These are phyloP conservation scores for Tethya wilhelma DNA, from an alignment of 37 sponge, comb jelly and placozoan species.

Conservation along the genomic window DNA sequence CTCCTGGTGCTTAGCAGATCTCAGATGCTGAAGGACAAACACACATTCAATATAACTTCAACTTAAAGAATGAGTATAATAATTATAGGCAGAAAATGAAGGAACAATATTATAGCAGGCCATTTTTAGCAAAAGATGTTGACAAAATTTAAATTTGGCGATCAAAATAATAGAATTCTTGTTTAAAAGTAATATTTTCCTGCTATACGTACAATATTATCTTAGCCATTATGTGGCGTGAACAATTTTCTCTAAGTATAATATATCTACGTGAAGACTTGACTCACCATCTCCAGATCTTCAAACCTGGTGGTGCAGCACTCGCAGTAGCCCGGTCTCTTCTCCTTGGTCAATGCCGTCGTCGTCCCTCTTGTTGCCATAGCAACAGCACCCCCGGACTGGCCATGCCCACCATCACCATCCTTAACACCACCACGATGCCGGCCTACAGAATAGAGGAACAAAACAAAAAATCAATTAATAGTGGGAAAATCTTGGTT, in stretches of 20 bases:
- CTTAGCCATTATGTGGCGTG: too few relatives aligned
- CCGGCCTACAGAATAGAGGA: background rate
- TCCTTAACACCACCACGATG: background rate
- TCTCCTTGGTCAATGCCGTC: conserved; percentile 6
- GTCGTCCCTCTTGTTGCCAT: background rate
- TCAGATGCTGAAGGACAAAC: conserved; percentile 41
- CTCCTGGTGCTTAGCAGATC: conserved; percentile 28
- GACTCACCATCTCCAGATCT: conserved; percentile 57
- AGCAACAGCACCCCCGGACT: background rate
- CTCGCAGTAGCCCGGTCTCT: conserved; percentile 76
- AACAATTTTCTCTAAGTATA: too few relatives aligned
- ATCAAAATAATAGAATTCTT: too few relatives aligned
- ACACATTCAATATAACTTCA: background rate
- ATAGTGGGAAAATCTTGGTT: too few relatives aligned
- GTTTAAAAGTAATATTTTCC: too few relatives aligned
- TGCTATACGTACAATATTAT: too few relatives aligned
- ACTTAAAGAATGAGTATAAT: too few relatives aligned
- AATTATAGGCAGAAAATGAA: too few relatives aligned
- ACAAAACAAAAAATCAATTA: background rate
- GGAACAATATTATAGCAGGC: too few relatives aligned
- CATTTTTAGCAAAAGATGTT: too few relatives aligned
- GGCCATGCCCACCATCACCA: background rate
- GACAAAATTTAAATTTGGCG: too few relatives aligned
- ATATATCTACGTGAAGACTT: too few relatives aligned
- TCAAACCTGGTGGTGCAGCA: conserved; percentile 49